These are phyloP conservation scores for Drosophila melanica DNA, from an alignment of 1,140 invertebrate genomes.

Conservation along the genomic window DNA sequence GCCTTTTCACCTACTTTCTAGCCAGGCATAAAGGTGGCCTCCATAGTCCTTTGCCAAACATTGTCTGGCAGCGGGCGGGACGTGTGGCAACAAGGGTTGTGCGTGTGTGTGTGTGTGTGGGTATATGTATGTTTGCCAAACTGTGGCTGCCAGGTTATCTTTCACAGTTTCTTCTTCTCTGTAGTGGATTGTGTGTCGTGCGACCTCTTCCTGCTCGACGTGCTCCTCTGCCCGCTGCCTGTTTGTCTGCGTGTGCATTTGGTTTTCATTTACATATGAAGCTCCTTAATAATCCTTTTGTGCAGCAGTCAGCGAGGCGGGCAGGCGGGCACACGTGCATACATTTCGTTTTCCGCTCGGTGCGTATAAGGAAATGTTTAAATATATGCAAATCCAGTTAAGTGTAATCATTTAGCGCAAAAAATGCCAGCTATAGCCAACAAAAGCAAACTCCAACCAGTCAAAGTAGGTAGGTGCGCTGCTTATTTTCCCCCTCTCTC, in stretches of 20 bases:
- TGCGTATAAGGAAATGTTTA: conserved; percentile 81
- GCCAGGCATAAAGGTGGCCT: conserved; percentile 63
- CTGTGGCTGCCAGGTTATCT: conserved; percentile 80
- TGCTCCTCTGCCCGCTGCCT: conserved; percentile 12
- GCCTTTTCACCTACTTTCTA: conserved; percentile 77
- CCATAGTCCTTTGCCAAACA: conserved; percentile 59
- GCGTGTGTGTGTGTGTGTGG: background rate
- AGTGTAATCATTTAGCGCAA: conserved; percentile 80
- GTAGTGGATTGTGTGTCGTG: conserved; percentile 7
- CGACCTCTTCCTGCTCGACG: background rate
- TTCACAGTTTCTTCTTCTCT: conserved; percentile 51
- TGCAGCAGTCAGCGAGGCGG: conserved; percentile 61
- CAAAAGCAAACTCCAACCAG: conserved; percentile 40
- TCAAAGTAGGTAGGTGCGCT: conserved; percentile 23
- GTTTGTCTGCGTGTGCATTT: conserved; percentile 74
- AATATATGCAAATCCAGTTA: conserved; percentile 83
- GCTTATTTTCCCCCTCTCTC: background rate
- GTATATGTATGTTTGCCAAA: conserved; percentile 68
- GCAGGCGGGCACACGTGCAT: conserved; percentile 60
- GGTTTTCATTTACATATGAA: conserved; percentile 84
- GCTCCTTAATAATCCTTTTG: conserved; percentile 83
- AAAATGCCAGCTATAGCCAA: conserved; percentile 56
- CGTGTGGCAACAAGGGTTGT: background rate
- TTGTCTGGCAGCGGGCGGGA: conserved; percentile 54
- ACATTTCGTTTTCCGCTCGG: conserved; percentile 73